phyloP scores from a whole-genome alignment of 2,113 vertebrate genomes.

The Synodontis membranacea region DNA sequence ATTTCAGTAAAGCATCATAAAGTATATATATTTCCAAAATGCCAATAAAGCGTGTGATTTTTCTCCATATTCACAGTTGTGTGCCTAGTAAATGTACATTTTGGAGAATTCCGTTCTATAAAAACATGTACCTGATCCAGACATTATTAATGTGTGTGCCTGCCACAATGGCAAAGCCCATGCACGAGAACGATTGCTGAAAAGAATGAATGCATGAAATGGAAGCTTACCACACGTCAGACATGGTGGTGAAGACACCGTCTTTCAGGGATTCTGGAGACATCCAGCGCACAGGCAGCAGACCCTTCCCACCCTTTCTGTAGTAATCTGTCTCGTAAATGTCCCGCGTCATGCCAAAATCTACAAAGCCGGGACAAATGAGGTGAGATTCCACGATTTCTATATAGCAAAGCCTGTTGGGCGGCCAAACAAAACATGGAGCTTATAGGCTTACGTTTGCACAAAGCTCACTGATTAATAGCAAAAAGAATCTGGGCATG shows the following conservation, averaged over 20 bases:
- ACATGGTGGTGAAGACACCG: conserved; percentile 96
- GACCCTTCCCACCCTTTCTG: conserved; percentile 94
- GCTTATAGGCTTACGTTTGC: conserved; percentile 1
- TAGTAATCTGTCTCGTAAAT: conserved; percentile 99
- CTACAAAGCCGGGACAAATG: conserved; percentile 65
- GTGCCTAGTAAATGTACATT: neutral
- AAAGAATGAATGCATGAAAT: neutral
- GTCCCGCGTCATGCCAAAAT: conserved; percentile 98
- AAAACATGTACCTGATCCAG: neutral
- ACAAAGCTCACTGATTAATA: conserved; percentile 20
- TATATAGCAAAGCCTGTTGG: conserved; percentile 32
- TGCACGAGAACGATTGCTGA: neutral
- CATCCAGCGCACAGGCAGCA: conserved; percentile 98
- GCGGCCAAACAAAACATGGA: conserved; percentile 34
- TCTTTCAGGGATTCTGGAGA: conserved; percentile 97
- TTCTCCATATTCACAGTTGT: neutral
- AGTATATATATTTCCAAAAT: neutral
- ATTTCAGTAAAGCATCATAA: neutral
- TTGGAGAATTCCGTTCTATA: neutral
- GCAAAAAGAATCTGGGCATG: neutral
- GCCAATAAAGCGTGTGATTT: neutral
- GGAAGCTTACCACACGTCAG: conserved; percentile 89
- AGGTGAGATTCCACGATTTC: conserved; percentile 40
- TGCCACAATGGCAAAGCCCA: neutral
- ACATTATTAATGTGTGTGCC: neutral